Evolutionary conservation across 2,888 invertebrate genomes (phyloP), one percentile per base, ranked within the genome.

Genomic region (Allolobophora icterica): DNA sequence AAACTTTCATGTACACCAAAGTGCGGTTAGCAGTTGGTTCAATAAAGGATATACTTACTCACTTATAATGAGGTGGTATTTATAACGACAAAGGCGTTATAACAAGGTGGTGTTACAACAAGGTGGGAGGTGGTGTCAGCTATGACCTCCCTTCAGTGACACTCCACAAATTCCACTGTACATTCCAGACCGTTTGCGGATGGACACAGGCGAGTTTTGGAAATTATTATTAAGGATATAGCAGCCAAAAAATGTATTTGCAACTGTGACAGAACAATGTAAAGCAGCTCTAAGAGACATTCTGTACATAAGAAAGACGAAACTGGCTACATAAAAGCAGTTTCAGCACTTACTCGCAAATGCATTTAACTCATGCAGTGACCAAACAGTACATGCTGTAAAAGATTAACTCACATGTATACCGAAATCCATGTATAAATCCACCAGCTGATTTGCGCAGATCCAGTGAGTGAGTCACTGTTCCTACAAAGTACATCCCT

Each of bases 361-460:
- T 11, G 30, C 71, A 71, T 71, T n/a, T n/a, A 71, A 71, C 71
- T 71, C n/a, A 71, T 30, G 58, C 58, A 30, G 30, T 58, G 71
- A n/a, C 71, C 71, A 71, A 71, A 52, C 24, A 42, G 17, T 17
- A 42, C 15, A 52, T 52, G 52, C 52, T 52, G 1, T 19, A 52
- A 24, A 71, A 6, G 71, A 71, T 71, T 71, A 30, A 71, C 71
- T 71, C 30, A 96, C 96, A 94, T 93, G 96, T 95, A 93, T 96
- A 96, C 93, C 96, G 94, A 93, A 95, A 96, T 24, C 96, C 96
- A 93, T 96, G 96, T 71, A 96, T 95, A 92, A 96, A 96, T 52
- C 96, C 96, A 11, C 96, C 96, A 24, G 96, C 95, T 71, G 96
- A 95, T 92, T 95, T 95, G 52, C 95, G 92, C 93, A 94, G 95